phyloP scores from a whole-genome alignment of 2,888 invertebrate genomes.

The Alviniconcha strummeri region DNA sequence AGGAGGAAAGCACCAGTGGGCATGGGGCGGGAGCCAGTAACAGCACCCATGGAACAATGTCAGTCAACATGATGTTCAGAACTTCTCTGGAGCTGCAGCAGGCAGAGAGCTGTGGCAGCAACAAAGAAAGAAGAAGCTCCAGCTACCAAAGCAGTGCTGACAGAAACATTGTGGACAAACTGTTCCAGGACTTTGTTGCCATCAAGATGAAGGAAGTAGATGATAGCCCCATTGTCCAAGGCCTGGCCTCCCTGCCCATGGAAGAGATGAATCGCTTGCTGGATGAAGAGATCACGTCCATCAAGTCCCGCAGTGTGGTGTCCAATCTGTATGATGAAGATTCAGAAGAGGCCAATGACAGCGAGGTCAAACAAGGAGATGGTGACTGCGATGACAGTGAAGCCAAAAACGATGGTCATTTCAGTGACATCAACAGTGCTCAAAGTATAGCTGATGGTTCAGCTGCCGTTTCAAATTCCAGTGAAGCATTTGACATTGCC shows the following conservation, averaged over 20 bases:
- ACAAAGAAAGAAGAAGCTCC: neutral
- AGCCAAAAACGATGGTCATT: neutral
- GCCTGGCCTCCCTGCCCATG: constrained; percentile 43
- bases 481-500: too few relatives aligned
- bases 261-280: constrained; percentile 60
- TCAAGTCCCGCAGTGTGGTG: constrained; percentile 33
- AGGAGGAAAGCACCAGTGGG: neutral
- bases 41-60: neutral
- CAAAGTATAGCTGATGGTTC: neutral
- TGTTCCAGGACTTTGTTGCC: constrained; percentile 63
- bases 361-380: neutral
- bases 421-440: neutral
- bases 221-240: constrained; percentile 36
- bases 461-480: too few relatives aligned
- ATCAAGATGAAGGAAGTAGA: constrained; percentile 54
- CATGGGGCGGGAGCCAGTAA: neutral
- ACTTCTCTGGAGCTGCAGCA: constrained; percentile 14
- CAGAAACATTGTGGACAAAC: constrained; percentile 57
- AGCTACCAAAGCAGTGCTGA: constrained; percentile 7
- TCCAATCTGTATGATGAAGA: neutral
- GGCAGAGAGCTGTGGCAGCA: neutral
- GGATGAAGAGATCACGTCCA: constrained; percentile 56
- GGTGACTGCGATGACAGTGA: neutral
- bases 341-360: neutral
- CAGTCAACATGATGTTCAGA: constrained; percentile 12